A percentile compares a stretch with the other conserved stretches of the same genome.
Evolutionary conservation across 2,888 invertebrate species (phyloP).

Genomic region (Amiota communis): DNA sequence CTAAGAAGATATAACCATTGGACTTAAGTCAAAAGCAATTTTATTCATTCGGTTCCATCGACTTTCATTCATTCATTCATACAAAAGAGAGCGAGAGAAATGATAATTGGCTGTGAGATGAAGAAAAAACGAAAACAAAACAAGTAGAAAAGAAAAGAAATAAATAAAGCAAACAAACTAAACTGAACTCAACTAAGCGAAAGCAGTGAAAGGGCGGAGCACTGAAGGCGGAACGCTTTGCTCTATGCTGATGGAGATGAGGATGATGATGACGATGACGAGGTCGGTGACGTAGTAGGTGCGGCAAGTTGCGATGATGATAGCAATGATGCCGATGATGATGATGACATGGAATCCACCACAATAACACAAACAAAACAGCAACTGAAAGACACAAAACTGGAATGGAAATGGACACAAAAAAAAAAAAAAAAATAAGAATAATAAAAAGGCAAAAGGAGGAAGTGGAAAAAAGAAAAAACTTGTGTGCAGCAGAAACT

Average conservation of each 20-base stretch:
- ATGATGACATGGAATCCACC: not conserved
- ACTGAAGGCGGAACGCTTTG: not conserved
- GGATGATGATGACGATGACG: not conserved
- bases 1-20: constrained; percentile 7
- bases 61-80: not conserved
- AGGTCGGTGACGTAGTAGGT: constrained; percentile 11
- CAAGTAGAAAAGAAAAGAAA: not conserved
- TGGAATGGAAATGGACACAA: not conserved
- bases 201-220: constrained; percentile 8
- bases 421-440: constrained; percentile 35
- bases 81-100: constrained; percentile 7
- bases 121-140: not conserved
- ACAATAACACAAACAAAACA: not conserved
- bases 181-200: not conserved
- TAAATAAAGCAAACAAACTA: not conserved
- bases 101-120: constrained; percentile 3
- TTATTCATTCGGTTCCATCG: constrained; percentile 3
- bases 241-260: not conserved
- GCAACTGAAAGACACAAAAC: not conserved
- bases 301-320: not conserved
- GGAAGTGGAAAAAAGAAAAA: constrained; percentile 32
- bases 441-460: constrained; percentile 28
- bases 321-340: not conserved
- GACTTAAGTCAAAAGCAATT: constrained; percentile 14
- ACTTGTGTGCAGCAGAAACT: constrained; percentile 10